phyloP scores from a whole-genome alignment of 2,888 invertebrate species.

The Agonopterix alstromeriana region DNA sequence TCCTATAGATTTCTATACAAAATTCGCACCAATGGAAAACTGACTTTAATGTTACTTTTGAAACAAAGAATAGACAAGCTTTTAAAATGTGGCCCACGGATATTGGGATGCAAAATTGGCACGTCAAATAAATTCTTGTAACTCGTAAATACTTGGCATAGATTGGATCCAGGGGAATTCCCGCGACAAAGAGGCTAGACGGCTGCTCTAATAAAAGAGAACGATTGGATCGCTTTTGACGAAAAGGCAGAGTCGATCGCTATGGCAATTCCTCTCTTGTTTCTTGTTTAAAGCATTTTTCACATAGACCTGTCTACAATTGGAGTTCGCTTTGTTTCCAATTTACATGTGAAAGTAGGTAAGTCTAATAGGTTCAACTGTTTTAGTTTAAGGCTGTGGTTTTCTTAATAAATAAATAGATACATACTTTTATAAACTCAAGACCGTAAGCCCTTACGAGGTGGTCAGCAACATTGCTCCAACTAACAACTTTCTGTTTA shows the following conservation, averaged over 20 bases:
- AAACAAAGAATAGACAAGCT: neutral
- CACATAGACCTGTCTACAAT: neutral
- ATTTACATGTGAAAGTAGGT: too few species aligned
- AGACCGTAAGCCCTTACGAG: too few species aligned
- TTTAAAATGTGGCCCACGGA: neutral
- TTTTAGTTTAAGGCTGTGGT: too few species aligned
- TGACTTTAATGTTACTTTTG: too few species aligned
- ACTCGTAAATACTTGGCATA: slow-evolving; percentile 71
- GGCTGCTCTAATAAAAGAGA: slow-evolving; percentile 61
- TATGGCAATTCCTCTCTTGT: slow-evolving; percentile 23
- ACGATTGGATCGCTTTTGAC: slow-evolving; percentile 66
- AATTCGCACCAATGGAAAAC: too few species aligned
- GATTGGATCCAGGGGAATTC: slow-evolving; percentile 61
- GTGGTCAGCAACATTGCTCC: too few species aligned
- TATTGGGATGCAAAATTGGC: slow-evolving; percentile 44
- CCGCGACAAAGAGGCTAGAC: slow-evolving; percentile 63
- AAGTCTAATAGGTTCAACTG: too few species aligned
- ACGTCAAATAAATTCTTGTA: slow-evolving; percentile 68
- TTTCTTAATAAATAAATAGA: too few species aligned
- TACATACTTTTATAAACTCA: too few species aligned
- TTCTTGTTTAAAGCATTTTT: slow-evolving; percentile 27
- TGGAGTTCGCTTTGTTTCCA: neutral
- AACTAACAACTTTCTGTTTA: too few species aligned
- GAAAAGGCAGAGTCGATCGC: slow-evolving; percentile 44
- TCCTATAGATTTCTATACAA: too few species aligned